These are phyloP conservation scores for Spinibarbus caldwelli DNA, from an alignment of 2,797 vertebrate species.

Conservation along the genomic window DNA sequence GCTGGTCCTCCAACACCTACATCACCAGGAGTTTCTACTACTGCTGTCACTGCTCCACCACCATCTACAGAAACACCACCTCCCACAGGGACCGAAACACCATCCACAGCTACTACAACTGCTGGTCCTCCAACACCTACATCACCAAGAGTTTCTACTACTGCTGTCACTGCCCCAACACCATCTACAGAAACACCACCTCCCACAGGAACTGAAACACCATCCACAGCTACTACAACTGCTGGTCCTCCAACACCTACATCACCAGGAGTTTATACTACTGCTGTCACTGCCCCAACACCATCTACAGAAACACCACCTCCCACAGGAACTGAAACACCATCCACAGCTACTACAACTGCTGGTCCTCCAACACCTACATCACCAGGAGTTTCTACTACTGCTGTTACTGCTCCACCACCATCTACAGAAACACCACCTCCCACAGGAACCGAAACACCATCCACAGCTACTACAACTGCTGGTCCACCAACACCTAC, in stretches of 20 bases:
- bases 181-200: background rate
- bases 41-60: background rate
- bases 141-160: background rate
- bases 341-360: background rate
- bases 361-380: background rate
- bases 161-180: background rate
- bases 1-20: background rate
- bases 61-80: background rate
- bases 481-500: background rate
- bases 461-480: background rate
- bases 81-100: background rate
- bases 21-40: background rate
- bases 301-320: background rate
- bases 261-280: background rate
- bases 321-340: background rate
- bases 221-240: background rate
- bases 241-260: too few relatives aligned
- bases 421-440: background rate
- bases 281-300: background rate
- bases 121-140: background rate
- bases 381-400: background rate
- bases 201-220: background rate
- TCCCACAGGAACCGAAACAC: background rate
- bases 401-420: background rate
- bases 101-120: background rate